Evolutionary conservation across 2,888 invertebrate genomes (phyloP).

Genomic region (Pomacea canaliculata): DNA sequence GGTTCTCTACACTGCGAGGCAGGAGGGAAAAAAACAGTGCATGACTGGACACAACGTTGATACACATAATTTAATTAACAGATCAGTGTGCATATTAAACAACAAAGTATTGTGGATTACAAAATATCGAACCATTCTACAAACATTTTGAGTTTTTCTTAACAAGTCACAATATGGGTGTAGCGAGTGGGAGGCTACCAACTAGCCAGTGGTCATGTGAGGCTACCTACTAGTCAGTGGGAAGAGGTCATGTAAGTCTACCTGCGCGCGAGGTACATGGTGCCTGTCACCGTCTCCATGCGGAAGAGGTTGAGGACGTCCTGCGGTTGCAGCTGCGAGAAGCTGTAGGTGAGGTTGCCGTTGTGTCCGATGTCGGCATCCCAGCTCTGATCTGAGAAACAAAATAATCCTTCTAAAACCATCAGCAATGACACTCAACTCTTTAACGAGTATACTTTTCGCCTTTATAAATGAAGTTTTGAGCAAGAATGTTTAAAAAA

Average conservation of each 20-base stretch:
- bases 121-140: no score
- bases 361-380: slow-evolving; percentile 32
- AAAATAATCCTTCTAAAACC: background rate
- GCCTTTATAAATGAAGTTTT: no score
- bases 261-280: slow-evolving; percentile 29
- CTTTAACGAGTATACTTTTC: background rate
- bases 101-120: background rate
- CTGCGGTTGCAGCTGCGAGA: slow-evolving; percentile 31
- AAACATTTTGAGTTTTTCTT: no score
- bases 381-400: slow-evolving; percentile 27
- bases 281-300: slow-evolving; percentile 27
- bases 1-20: slow-evolving; percentile 25
- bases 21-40: background rate
- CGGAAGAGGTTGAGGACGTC: slow-evolving; percentile 30
- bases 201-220: background rate
- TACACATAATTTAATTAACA: background rate
- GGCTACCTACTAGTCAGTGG: background rate
- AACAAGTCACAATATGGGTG: no score
- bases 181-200: no score
- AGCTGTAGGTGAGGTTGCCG: slow-evolving; percentile 32
- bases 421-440: no score
- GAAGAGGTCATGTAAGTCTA: background rate
- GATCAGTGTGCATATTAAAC: background rate
- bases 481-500: no score
- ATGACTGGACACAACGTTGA: background rate